A percentile compares a stretch with the other conserved stretches of the same genome.
Evolutionary conservation across 2,113 vertebrate species (phyloP).

Genomic region (Syrmaticus mikado): DNA sequence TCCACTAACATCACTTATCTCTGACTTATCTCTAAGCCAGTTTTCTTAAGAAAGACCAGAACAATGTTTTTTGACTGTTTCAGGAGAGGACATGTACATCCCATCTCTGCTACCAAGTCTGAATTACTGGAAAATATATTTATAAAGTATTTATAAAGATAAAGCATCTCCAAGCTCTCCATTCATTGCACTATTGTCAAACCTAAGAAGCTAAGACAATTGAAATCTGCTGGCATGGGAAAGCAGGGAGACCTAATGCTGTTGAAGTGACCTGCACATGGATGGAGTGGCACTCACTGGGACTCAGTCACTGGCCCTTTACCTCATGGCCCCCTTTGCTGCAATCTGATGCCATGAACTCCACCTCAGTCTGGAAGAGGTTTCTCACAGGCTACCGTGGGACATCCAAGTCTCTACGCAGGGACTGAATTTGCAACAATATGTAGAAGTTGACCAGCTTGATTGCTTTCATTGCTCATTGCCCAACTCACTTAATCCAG

Average conservation of each 20-base stretch:
- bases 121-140: background rate
- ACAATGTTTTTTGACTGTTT: background rate
- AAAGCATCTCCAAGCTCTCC: background rate
- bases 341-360: background rate
- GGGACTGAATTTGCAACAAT: background rate
- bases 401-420: background rate
- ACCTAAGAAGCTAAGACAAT: conserved; percentile 49
- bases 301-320: background rate
- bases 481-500: fast-evolving
- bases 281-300: background rate
- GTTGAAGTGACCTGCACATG: background rate
- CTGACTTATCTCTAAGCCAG: background rate
- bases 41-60: background rate
- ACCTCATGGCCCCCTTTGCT: background rate
- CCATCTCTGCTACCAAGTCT: background rate
- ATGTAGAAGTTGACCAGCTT: background rate
- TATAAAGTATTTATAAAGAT: conserved; percentile 34
- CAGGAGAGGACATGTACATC: background rate
- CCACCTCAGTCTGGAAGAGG: background rate
- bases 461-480: background rate
- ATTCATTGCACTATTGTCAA: conserved; percentile 41
- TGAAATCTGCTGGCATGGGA: background rate
- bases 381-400: background rate
- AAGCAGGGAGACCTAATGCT: conserved; percentile 6
- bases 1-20: background rate